Percentiles rank a stretch among this genome's conserved stretches.
Conservation (phyloP, 2,113 vertebrate species). For the Melanerpes formicivorus region DNA sequence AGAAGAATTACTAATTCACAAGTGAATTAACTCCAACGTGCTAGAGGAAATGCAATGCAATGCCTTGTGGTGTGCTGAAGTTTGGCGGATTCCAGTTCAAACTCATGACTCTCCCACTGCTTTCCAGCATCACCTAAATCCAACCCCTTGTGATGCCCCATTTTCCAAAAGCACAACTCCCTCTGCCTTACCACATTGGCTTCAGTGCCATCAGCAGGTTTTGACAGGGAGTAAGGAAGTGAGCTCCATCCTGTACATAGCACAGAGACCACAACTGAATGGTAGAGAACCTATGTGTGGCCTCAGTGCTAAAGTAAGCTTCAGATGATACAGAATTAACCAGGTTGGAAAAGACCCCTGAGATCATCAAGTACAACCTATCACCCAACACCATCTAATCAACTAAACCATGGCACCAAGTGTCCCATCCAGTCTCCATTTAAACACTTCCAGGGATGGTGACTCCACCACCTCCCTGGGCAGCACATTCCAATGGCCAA, state of each 20-base stretch:
- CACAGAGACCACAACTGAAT: not conserved
- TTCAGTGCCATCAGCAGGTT: not conserved
- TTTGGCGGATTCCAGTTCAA: not conserved
- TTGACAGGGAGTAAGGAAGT: accelerated
- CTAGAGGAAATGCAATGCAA: not conserved
- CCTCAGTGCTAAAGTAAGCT: not conserved
- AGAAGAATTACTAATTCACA: not conserved
- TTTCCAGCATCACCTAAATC: not conserved
- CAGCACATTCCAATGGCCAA: too few relatives aligned
- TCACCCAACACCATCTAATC: too few relatives aligned
- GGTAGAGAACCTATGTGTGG: not conserved
- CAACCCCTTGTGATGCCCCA: accelerated
- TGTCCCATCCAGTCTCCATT: too few relatives aligned
- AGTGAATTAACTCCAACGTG: not conserved
- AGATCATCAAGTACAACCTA: too few relatives aligned
- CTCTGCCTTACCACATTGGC: not conserved
- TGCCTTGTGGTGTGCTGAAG: not conserved
- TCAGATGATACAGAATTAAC: too few relatives aligned
- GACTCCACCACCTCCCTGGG: too few relatives aligned
- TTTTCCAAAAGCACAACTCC: not conserved
- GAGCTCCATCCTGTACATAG: accelerated
- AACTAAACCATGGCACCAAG: too few relatives aligned
- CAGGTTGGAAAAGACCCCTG: too few relatives aligned
- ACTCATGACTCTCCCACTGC: accelerated
- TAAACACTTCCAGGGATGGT: too few relatives aligned